phyloP scores from a whole-genome alignment of 2,113 vertebrate genomes.

The Microcebus ravelobensis region DNA sequence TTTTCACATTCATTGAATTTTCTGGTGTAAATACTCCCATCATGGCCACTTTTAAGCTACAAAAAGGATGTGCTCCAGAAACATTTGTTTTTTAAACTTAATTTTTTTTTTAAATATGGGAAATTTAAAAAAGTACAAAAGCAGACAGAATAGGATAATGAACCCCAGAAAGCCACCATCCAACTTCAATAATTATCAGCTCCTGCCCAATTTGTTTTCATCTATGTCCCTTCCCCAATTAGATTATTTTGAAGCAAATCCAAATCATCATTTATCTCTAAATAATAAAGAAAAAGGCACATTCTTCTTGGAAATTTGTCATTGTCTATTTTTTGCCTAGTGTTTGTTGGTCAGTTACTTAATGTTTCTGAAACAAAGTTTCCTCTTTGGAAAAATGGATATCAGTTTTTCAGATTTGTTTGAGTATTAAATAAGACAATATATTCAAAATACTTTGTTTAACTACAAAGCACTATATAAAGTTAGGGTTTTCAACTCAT shows the following conservation, averaged over 20 bases:
- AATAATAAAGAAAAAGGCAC: background rate
- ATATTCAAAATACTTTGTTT: background rate
- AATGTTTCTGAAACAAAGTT: background rate
- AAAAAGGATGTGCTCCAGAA: background rate
- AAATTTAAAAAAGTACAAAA: background rate
- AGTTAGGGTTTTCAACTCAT: background rate
- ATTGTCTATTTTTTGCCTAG: background rate
- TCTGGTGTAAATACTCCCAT: background rate
- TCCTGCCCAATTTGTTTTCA: background rate
- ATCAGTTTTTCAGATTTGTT: background rate
- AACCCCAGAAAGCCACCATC: background rate
- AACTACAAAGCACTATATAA: background rate
- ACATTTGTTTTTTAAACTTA: background rate
- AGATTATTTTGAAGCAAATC: conserved; percentile 8
- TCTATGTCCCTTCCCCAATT: background rate
- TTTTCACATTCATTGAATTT: background rate
- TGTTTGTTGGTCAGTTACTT: background rate
- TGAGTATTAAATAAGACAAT: background rate
- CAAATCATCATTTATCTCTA: background rate
- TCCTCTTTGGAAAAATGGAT: background rate
- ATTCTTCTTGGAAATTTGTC: background rate
- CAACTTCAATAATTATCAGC: background rate
- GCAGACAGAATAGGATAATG: background rate
- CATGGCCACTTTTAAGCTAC: background rate
- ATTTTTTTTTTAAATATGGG: background rate